Evolutionary conservation across 1,140 invertebrate genomes (phyloP).

Genomic region (Hylaeus volcanicus): DNA sequence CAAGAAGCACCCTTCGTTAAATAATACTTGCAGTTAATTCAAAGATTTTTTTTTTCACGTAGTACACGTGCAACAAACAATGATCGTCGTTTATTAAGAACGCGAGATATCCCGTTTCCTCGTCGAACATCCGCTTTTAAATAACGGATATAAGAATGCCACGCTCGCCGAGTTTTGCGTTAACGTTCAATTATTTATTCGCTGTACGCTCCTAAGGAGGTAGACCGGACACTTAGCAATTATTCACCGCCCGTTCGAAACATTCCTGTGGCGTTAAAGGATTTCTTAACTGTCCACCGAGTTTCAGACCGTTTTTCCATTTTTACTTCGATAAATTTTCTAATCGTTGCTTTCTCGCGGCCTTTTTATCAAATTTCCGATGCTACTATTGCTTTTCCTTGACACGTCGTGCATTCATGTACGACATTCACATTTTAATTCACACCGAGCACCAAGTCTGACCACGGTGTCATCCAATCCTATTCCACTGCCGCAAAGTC

Average conservation of each 20-base stretch:
- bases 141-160: conserved; percentile 51
- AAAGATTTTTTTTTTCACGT: too few species aligned
- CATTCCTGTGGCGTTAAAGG: conserved; percentile 11
- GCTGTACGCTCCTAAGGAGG: conserved; percentile 37
- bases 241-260: conserved; percentile 42
- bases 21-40: too few species aligned
- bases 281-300: conserved; percentile 27
- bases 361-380: neutral
- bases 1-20: too few species aligned
- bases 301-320: neutral
- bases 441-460: too few species aligned
- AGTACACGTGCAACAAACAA: neutral
- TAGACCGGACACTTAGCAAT: conserved; percentile 44
- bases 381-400: too few species aligned
- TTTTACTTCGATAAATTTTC: neutral
- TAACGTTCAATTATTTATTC: conserved; percentile 53
- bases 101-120: conserved; percentile 20
- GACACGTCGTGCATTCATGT: too few species aligned
- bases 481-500: too few species aligned
- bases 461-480: too few species aligned
- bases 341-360: neutral
- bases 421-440: too few species aligned
- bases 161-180: conserved; percentile 41
- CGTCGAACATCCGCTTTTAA: conserved; percentile 24
- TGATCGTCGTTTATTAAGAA: conserved; percentile 15